Evolutionary conservation across 1,140 invertebrate genomes (phyloP).

Genomic region (Metaphire vulgaris): DNA sequence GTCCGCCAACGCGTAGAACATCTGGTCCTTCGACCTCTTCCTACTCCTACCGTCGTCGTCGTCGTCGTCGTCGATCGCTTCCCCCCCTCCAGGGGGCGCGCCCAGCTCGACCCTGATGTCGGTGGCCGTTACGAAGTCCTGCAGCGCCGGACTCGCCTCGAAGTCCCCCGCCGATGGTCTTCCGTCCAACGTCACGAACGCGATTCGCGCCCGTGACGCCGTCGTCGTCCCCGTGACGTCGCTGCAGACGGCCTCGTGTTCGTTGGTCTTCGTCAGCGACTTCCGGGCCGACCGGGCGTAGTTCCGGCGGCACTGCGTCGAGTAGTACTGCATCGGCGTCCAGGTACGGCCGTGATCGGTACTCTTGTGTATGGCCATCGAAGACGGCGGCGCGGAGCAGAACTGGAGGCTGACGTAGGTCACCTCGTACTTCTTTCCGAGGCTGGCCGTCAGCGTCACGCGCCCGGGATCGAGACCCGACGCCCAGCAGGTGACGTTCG

Average conservation of each 20-base stretch:
- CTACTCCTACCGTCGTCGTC: too few relatives aligned
- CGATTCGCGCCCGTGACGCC: constrained; percentile 69
- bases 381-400: constrained; percentile 86
- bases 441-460: constrained; percentile 45
- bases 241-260: constrained; percentile 64
- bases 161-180: constrained; percentile 86
- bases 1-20: constrained; percentile 78
- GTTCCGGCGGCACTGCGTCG: constrained; percentile 48
- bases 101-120: constrained; percentile 84
- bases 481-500: constrained; percentile 77
- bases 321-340: constrained; percentile 53
- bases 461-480: constrained; percentile 56
- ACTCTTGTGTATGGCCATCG: constrained; percentile 91
- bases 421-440: too few relatives aligned
- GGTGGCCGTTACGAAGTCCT: too few relatives aligned
- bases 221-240: constrained; percentile 61
- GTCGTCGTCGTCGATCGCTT: not conserved
- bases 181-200: constrained; percentile 90
- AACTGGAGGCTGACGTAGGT: too few relatives aligned
- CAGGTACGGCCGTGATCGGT: constrained; percentile 51
- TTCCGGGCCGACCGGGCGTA: constrained; percentile 41
- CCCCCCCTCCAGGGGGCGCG: constrained; percentile 15
- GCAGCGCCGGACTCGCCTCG: constrained; percentile 89
- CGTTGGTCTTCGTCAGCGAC: constrained; percentile 47
- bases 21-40: constrained; percentile 39